Base-by-base conservation (phyloP, 1,140 invertebrate species). In the Ostrea denselamellosa region DNA sequence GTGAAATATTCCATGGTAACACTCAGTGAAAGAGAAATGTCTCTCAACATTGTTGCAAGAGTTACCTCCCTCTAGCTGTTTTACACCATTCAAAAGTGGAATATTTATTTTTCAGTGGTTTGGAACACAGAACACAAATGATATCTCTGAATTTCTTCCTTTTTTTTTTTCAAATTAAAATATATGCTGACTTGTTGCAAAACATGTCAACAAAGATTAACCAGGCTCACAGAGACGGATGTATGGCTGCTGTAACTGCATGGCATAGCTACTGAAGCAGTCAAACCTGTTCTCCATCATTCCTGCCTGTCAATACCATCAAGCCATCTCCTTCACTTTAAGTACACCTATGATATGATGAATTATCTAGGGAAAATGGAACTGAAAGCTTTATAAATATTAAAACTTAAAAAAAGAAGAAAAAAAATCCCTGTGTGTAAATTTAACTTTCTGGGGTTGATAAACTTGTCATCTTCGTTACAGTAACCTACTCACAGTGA, bases 361-460 rank as follows among this genome's bases (percentile, higher is more conserved):
- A 77, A 77, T 77, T 77, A 77, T 25, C 58, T 34, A 22, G 14
- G 12, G 22, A 71, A 71, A 71, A 77, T 77, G 68, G 12, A 77
- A 25, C 28, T 25, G 28, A 77, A 77, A 77, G 68, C 14, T 19
- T 62, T 62, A 62, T 5, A n/a, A 62, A 62, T 25, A 25, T 71
- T 10, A 10, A 17, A 77, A 25, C 4, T 77, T 77, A 17, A 9
- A 56, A 56, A 14, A 12, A 56, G 9, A 58, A 71, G 25, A 28
- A 44, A 14, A 77, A 62, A 62, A 62, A 62, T 19, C 17, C 17
- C 17, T 44, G 34, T 28, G 68, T 34, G 22, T 77, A 77, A 77
- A 77, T 77, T 77, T 28, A 77, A 77, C 68, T 77, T 25, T 44
- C 25, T 44, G 28, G 68, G 68, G 68, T 77, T 77, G 28, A 34